Percentiles rank a stretch among this genome's conserved stretches.
These are phyloP conservation scores for Anoura caudifer DNA, from an alignment of 2,113 vertebrate genomes.

Conservation along the genomic window DNA sequence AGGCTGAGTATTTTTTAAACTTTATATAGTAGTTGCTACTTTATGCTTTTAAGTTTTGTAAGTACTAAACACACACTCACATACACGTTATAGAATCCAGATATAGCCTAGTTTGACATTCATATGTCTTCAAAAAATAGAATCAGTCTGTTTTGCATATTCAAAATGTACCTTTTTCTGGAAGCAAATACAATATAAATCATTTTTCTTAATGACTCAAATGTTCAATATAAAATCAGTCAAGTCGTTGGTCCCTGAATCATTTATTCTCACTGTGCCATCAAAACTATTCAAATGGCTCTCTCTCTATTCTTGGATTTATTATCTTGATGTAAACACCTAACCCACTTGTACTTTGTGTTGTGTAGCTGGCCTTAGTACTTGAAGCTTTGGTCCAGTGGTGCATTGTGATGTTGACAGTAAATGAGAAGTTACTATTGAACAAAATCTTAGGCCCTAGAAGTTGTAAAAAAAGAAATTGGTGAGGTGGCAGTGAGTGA, in stretches of 20 bases:
- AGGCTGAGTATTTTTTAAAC: neutral
- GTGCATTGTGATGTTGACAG: neutral
- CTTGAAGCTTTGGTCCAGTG: neutral
- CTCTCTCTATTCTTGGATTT: neutral
- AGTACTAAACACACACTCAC: neutral
- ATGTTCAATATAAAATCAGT: neutral
- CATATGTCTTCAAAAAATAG: neutral
- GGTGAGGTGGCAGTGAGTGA: neutral
- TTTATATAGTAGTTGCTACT: neutral
- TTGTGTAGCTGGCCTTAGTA: neutral
- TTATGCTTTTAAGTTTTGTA: conserved; percentile 12
- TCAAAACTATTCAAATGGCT: neutral
- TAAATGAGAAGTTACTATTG: neutral
- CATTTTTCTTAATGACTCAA: neutral
- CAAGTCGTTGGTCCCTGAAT: neutral
- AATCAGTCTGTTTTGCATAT: neutral
- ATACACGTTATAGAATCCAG: neutral
- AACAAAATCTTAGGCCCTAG: neutral
- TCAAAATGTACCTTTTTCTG: conserved; percentile 29
- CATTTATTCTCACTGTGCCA: neutral
- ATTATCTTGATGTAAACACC: neutral
- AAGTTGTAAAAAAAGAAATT: neutral
- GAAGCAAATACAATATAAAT: neutral
- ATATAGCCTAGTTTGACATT: conserved; percentile 28
- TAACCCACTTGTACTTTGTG: neutral